These are phyloP conservation scores for Eupithecia insigniata DNA, from an alignment of 2,888 invertebrate genomes.

Conservation along the genomic window DNA sequence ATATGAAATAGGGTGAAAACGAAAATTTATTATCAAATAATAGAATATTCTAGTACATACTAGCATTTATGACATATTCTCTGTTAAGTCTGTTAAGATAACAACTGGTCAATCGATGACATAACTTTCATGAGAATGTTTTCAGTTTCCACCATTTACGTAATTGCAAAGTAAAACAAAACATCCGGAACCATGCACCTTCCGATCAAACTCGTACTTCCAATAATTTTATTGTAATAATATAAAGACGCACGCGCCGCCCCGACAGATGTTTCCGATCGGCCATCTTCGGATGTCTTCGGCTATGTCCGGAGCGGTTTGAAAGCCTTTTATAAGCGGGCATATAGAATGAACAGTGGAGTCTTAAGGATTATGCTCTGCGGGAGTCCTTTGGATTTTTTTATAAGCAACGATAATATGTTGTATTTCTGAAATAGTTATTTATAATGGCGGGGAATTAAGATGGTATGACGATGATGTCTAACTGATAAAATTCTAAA, in stretches of 20 bases:
- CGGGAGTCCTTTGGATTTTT: constrained; percentile 9
- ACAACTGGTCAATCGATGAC: background rate
- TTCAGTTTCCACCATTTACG: background rate
- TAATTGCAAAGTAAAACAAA: constrained; percentile 4
- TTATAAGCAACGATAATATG: constrained; percentile 10
- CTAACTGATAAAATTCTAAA: background rate
- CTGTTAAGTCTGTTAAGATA: background rate
- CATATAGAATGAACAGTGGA: background rate
- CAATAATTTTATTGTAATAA: constrained; percentile 34
- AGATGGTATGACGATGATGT: background rate
- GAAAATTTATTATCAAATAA: no score
- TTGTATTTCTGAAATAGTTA: background rate
- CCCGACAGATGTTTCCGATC: constrained; percentile 62
- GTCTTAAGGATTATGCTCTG: constrained; percentile 12
- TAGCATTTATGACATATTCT: background rate
- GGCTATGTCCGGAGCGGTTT: constrained; percentile 42
- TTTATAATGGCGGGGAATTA: background rate
- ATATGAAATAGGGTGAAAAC: no score
- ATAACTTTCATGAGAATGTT: background rate
- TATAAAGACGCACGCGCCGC: constrained; percentile 57
- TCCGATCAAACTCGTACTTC: constrained; percentile 21
- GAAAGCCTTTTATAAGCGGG: constrained; percentile 38
- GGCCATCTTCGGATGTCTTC: constrained; percentile 52
- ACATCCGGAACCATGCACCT: constrained; percentile 10
- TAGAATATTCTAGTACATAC: no score